Conservation (phyloP, 2,797 vertebrate genomes). For the Notolabrus celidotus region DNA sequence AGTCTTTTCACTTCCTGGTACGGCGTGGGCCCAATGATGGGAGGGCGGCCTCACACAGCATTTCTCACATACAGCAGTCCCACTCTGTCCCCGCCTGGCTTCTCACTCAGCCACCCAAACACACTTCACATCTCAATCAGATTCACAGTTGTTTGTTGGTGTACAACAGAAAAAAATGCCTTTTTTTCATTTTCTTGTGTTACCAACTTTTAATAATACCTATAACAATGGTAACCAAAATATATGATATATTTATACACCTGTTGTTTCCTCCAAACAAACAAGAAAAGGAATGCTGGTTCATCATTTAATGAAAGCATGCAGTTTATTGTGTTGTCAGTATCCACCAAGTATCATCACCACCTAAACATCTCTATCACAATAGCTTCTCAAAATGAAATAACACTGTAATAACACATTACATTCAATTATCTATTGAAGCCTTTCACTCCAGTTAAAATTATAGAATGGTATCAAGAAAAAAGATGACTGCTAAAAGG, state of each 20-base stretch:
- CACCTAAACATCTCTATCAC: too few species aligned
- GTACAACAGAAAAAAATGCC: background rate
- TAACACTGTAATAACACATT: too few species aligned
- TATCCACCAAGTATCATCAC: too few species aligned
- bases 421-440: background rate
- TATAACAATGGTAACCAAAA: background rate
- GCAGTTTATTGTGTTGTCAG: too few species aligned
- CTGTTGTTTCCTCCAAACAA: background rate
- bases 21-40: constrained; percentile 65
- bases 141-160: background rate
- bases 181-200: background rate
- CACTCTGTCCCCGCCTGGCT: constrained; percentile 48
- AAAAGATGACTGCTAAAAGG: background rate
- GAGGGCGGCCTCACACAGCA: constrained; percentile 56
- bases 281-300: background rate
- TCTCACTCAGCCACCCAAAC: constrained; percentile 23
- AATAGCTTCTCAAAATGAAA: too few species aligned
- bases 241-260: constrained; percentile 2
- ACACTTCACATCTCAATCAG: background rate
- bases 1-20: constrained; percentile 83
- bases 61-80: constrained; percentile 74
- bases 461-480: background rate
- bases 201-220: background rate
- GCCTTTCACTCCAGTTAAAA: background rate
- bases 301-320: too few species aligned